phyloP scores from a whole-genome alignment of 2,888 invertebrate genomes.

The Polymixis flavicincta region DNA sequence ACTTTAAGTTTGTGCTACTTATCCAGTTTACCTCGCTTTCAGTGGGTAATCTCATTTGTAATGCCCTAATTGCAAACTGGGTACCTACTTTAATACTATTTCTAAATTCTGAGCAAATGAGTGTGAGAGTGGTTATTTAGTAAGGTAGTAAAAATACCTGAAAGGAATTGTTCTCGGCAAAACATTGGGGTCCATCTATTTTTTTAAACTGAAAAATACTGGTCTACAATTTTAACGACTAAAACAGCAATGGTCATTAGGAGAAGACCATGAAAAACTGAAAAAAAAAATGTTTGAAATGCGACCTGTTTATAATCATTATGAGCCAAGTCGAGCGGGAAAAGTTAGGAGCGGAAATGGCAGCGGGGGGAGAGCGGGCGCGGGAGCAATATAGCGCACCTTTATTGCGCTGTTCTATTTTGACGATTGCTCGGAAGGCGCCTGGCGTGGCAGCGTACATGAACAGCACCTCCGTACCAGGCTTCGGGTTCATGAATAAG shows the following conservation, averaged over 20 bases:
- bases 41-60: conserved; percentile 38
- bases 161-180: neutral
- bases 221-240: conserved; percentile 67
- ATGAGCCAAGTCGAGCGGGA: conserved; percentile 82
- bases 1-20: conserved; percentile 36
- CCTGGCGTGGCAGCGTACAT: conserved; percentile 77
- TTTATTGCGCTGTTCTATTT: conserved; percentile 78
- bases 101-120: conserved; percentile 12
- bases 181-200: neutral
- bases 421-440: conserved; percentile 80
- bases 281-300: conserved; percentile 81
- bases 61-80: conserved; percentile 24
- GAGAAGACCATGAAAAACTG: conserved; percentile 75
- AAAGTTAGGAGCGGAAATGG: conserved; percentile 88
- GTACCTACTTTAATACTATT: conserved; percentile 16
- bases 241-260: conserved; percentile 82
- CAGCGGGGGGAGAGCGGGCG: conserved; percentile 70
- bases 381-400: conserved; percentile 76
- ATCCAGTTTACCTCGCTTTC: conserved; percentile 21
- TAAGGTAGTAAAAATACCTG: conserved; percentile 16
- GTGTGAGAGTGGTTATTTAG: neutral
- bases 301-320: conserved; percentile 87
- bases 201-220: conserved; percentile 9
- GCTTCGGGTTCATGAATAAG: conserved; percentile 82
- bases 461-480: conserved; percentile 78